phyloP scores from a whole-genome alignment of 2,888 invertebrate species.

The Dicycla oo region DNA sequence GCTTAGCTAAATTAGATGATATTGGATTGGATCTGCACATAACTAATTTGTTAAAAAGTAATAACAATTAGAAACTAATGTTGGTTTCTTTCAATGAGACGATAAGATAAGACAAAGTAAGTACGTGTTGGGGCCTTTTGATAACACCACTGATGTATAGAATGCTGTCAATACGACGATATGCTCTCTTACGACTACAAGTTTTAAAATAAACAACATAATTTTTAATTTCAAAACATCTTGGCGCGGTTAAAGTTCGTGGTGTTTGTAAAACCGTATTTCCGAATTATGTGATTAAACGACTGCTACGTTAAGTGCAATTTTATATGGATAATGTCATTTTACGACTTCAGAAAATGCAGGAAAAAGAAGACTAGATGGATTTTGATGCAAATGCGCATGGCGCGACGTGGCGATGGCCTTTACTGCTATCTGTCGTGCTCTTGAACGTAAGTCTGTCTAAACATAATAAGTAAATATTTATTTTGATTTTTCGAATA shows the following conservation, averaged over 20 bases:
- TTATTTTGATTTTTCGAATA: conserved; percentile 13
- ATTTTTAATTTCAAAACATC: conserved; percentile 51
- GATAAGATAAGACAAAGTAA: conserved; percentile 88
- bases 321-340: conserved; percentile 61
- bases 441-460: conserved; percentile 83
- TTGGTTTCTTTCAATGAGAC: conserved; percentile 77
- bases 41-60: conserved; percentile 21
- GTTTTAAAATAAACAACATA: conserved; percentile 66
- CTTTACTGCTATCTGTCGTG: conserved; percentile 81
- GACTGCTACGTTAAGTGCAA: conserved; percentile 49
- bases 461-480: conserved; percentile 4
- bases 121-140: conserved; percentile 79
- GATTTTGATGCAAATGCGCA: conserved; percentile 78
- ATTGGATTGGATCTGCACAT: background rate
- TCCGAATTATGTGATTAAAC: conserved; percentile 56
- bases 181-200: conserved; percentile 75
- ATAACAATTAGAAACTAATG: conserved; percentile 63
- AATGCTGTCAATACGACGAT: conserved; percentile 85
- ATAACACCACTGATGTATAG: conserved; percentile 83
- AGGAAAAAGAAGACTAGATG: conserved; percentile 78
- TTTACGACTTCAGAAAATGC: conserved; percentile 70
- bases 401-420: conserved; percentile 84
- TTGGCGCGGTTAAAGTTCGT: conserved; percentile 36
- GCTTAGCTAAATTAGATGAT: background rate
- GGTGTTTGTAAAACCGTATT: conserved; percentile 43